Evolutionary conservation across 1,140 invertebrate genomes (phyloP), one percentile per base, ranked within the genome.

Genomic region (Leptinotarsa undecemlineata): DNA sequence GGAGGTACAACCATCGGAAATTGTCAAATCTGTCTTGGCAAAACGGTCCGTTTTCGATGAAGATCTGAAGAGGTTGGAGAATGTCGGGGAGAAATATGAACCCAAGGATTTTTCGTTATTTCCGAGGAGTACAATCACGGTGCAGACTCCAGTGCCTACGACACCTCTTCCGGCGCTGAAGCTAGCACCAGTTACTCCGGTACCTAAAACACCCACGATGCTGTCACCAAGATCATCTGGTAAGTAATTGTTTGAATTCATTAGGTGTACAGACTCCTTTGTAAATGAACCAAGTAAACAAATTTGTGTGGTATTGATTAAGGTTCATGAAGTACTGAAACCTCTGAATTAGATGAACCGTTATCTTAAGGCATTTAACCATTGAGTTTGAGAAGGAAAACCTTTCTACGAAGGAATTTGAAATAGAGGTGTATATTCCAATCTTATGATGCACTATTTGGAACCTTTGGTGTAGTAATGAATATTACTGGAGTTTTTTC

Each of bases 21-120:
- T 98, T 75, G 93, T 97, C 4, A 95, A 96, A 81, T 95, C 94
- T 15, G 90, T 99, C 67, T 87, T 98, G 75, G 94, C 96, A 8
- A 96, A 96, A 82, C 91, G 93, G 68, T 97, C 95, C 69, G 95
- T 98, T 14, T 98, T 98, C 84, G 97, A 99, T 83, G 96, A 98
- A 85, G 97, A 99, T 84, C 92, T 93, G 15, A 96, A 98, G 83
- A 88, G 97, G 13, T 87, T 99, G 20, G 96, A 98, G 85, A 96
- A 96, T 80, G 91, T 94, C 78, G 90, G 91, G 80, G 92, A 96
- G 79, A 95, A 96, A 85, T 95, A 95, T 82, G 94, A 95, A 85
- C 92, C 92, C 42, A 89, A 88, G 72, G 90, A 90, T 72, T 91
- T 90, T 78, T 88, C 84, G 42, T 84, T 85, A 42, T 83, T 83